Percentiles rank a stretch among this genome's conserved stretches.
Evolutionary conservation across 2,113 vertebrate genomes (phyloP).

Genomic region (Poeciliopsis retropinna): DNA sequence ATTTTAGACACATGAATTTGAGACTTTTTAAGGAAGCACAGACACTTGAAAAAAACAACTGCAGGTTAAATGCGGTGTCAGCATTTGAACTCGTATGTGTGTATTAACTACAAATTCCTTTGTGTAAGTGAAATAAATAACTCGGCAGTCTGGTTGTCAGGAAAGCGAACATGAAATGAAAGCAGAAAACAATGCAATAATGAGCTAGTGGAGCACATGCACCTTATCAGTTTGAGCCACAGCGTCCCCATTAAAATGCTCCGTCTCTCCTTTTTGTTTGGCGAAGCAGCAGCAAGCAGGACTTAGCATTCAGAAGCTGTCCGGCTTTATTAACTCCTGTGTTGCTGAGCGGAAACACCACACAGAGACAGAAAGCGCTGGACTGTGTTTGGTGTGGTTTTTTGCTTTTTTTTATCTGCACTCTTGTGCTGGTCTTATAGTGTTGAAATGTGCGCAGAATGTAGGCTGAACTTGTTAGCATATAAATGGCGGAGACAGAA

Average conservation of each 20-base stretch:
- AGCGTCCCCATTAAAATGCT: constrained; percentile 52
- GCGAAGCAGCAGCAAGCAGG: constrained; percentile 51
- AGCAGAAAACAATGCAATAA: constrained; percentile 49
- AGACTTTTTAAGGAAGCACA: too few species aligned
- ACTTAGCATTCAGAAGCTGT: constrained; percentile 55
- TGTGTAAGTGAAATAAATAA: constrained; percentile 15
- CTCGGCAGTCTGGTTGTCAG: constrained; percentile 43
- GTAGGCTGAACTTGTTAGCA: constrained; percentile 62
- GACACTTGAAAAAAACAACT: neutral
- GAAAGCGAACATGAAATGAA: constrained; percentile 46
- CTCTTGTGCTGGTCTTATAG: constrained; percentile 63
- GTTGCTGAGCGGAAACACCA: constrained; percentile 51
- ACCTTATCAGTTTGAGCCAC: constrained; percentile 62
- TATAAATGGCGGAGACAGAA: constrained; percentile 62
- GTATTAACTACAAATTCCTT: constrained; percentile 17
- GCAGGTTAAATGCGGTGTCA: constrained; percentile 7
- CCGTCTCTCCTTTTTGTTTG: constrained; percentile 63
- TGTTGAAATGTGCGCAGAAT: constrained; percentile 42
- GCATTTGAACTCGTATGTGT: neutral
- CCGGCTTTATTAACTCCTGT: constrained; percentile 65
- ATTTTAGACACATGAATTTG: too few species aligned
- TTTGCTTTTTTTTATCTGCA: constrained; percentile 39
- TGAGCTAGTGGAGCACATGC: constrained; percentile 28
- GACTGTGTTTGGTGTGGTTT: neutral
- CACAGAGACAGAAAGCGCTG: constrained; percentile 16